A percentile compares a stretch with the other conserved stretches of the same genome.
These are phyloP conservation scores for Xestia sexstrigata DNA, from an alignment of 2,888 invertebrate genomes.

Conservation along the genomic window DNA sequence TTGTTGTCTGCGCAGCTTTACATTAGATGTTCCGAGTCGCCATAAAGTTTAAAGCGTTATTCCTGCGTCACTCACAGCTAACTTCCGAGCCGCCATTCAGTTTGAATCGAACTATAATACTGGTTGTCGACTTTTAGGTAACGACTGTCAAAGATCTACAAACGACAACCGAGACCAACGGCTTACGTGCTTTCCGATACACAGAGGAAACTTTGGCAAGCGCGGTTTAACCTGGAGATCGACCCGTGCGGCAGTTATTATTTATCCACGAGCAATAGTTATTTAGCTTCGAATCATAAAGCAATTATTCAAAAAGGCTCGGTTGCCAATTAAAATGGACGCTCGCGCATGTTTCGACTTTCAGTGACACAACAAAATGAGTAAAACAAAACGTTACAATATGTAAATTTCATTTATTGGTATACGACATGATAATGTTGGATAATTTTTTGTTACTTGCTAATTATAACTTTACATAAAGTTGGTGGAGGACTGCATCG, in stretches of 20 bases:
- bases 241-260: too few species aligned
- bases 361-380: background rate
- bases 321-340: background rate
- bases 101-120: too few species aligned
- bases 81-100: too few species aligned
- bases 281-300: background rate
- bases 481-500: background rate
- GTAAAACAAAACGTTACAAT: conserved; percentile 29
- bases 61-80: too few species aligned
- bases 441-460: background rate
- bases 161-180: too few species aligned
- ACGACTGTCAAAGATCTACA: background rate
- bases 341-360: background rate
- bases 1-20: too few species aligned
- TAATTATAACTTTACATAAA: background rate
- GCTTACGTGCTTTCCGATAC: too few species aligned
- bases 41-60: too few species aligned
- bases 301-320: background rate
- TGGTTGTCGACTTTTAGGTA: background rate
- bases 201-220: too few species aligned
- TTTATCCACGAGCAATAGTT: too few species aligned
- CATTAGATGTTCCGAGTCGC: too few species aligned
- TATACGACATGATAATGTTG: conserved; percentile 27
- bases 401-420: conserved; percentile 52
- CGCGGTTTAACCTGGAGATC: background rate